These are phyloP conservation scores for Forbesichthys agassizii DNA, from an alignment of 2,113 vertebrate genomes.

Conservation along the genomic window DNA sequence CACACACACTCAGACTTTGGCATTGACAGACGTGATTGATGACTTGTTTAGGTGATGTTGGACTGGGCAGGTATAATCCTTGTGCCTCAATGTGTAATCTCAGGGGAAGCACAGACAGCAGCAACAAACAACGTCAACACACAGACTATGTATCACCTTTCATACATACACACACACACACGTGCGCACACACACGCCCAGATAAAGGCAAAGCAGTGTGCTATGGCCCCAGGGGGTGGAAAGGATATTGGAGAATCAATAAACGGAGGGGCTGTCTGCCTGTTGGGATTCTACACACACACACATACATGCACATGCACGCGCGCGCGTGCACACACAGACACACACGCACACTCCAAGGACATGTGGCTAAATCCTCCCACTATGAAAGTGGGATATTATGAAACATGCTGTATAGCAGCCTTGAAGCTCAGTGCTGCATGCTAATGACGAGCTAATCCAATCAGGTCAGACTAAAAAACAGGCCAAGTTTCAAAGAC, in stretches of 20 bases:
- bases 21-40: constrained; percentile 45
- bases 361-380: constrained; percentile 44
- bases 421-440: constrained; percentile 51
- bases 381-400: constrained; percentile 37
- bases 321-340: constrained; percentile 12
- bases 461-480: constrained; percentile 38
- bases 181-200: constrained; percentile 2
- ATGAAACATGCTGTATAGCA: constrained; percentile 41
- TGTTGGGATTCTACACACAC: constrained; percentile 49
- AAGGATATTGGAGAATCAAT: constrained; percentile 55
- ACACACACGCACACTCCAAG: constrained; percentile 36
- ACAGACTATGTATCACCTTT: background rate
- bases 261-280: constrained; percentile 50
- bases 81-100: constrained; percentile 29
- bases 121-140: constrained; percentile 39
- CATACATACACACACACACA: constrained; percentile 23
- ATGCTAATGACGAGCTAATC: constrained; percentile 57
- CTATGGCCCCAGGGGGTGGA: constrained; percentile 31
- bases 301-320: constrained; percentile 16
- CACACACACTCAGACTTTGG: constrained; percentile 6
- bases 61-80: constrained; percentile 55
- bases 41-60: constrained; percentile 50
- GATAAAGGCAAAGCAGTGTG: constrained; percentile 12
- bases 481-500: constrained; percentile 41
- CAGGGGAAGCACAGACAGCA: constrained; percentile 39